These are phyloP conservation scores for Phlogophora meticulosa DNA, from an alignment of 2,888 invertebrate genomes.

Conservation along the genomic window DNA sequence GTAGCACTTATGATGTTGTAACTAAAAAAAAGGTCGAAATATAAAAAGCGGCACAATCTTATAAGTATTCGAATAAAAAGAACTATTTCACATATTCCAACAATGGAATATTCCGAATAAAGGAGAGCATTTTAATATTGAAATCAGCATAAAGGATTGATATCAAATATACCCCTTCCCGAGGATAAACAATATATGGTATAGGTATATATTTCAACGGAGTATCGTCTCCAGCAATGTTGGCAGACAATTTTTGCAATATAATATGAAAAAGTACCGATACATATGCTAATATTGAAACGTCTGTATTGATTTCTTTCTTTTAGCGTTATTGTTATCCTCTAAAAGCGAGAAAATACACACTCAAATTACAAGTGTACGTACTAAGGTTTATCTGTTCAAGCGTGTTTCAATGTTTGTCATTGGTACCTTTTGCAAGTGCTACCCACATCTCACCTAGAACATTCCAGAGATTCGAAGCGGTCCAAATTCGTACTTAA, in stretches of 20 bases:
- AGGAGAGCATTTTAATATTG: constrained; percentile 65
- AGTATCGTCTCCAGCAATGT: constrained; percentile 52
- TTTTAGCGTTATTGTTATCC: constrained; percentile 53
- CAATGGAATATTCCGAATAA: constrained; percentile 56
- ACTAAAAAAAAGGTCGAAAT: constrained; percentile 15
- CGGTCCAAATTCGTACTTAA: constrained; percentile 58
- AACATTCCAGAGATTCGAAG: constrained; percentile 34
- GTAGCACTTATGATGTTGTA: background rate
- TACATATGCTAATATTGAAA: constrained; percentile 60
- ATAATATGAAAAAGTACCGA: constrained; percentile 55
- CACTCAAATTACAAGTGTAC: constrained; percentile 16
- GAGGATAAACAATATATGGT: constrained; percentile 56
- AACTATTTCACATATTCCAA: constrained; percentile 55
- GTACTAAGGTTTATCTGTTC: constrained; percentile 3
- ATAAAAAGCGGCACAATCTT: constrained; percentile 29
- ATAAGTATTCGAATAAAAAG: constrained; percentile 49
- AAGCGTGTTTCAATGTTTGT: too few species aligned
- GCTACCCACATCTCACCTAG: constrained; percentile 12
- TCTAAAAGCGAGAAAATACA: constrained; percentile 28
- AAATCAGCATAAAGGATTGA: constrained; percentile 68
- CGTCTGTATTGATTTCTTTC: constrained; percentile 52
- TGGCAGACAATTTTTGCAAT: constrained; percentile 53
- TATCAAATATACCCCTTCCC: constrained; percentile 62
- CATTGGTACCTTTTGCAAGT: background rate
- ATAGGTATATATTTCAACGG: constrained; percentile 44